These are phyloP conservation scores for Lasius fuliginosus DNA, from an alignment of 2,888 invertebrate species.

Conservation along the genomic window DNA sequence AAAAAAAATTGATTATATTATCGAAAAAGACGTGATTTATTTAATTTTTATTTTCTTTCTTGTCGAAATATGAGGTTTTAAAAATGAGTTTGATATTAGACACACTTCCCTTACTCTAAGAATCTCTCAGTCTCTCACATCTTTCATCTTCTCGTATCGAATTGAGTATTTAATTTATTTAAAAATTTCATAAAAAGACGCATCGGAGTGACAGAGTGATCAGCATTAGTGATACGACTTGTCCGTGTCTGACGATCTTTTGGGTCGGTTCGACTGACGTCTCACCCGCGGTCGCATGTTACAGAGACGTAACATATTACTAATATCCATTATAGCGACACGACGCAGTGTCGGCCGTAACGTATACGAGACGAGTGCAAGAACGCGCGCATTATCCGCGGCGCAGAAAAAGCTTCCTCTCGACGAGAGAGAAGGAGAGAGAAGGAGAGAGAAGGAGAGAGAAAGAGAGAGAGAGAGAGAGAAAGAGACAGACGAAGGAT, in stretches of 20 bases:
- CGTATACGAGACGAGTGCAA: conserved; percentile 33
- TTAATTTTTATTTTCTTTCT: too few species aligned
- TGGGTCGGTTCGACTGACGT: conserved; percentile 4
- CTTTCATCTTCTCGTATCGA: not conserved
- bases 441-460: too few species aligned
- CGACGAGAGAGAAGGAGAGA: not conserved
- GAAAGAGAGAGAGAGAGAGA: too few species aligned
- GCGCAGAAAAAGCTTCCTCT: conserved; percentile 31
- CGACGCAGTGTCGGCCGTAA: conserved; percentile 31
- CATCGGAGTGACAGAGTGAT: not conserved
- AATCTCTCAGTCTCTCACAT: not conserved
- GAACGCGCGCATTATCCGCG: conserved; percentile 53
- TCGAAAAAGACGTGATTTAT: too few species aligned
- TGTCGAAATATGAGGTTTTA: too few species aligned
- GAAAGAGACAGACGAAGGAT: conserved; percentile 39
- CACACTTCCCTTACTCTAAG: not conserved
- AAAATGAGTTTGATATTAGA: too few species aligned
- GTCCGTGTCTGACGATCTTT: not conserved
- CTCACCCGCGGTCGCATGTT: conserved; percentile 12
- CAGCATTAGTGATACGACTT: not conserved
- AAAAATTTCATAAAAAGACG: not conserved
- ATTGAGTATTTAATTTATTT: not conserved
- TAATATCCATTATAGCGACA: conserved; percentile 43
- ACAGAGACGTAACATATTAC: conserved; percentile 39
- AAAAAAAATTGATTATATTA: too few species aligned